Percentiles rank a stretch among this genome's conserved stretches.
phyloP scores from a whole-genome alignment of 2,113 vertebrate genomes.

The Pterocles gutturalis region DNA sequence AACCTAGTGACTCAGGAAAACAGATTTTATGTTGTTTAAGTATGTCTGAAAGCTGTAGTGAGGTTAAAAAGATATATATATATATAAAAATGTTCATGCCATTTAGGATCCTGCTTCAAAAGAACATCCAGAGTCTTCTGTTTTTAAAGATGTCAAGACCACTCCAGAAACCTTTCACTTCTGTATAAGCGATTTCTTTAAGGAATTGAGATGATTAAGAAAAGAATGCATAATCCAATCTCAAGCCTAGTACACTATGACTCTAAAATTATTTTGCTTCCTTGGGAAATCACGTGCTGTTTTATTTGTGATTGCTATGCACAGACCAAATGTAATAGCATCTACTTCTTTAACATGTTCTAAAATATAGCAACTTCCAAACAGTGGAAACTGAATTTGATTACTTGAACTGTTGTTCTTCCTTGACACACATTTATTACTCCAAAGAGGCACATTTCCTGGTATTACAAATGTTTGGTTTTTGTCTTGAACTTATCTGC shows the following conservation, averaged over 20 bases:
- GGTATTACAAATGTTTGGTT: conserved; percentile 23
- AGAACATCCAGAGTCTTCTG: neutral
- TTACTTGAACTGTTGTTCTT: conserved; percentile 27
- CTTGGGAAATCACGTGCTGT: conserved; percentile 11
- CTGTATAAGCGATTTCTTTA: neutral
- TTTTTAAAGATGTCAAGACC: neutral
- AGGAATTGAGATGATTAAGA: conserved; percentile 34
- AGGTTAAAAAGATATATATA: neutral
- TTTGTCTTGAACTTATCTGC: neutral
- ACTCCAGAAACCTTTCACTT: conserved; percentile 13
- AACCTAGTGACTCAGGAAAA: neutral
- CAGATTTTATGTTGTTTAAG: neutral
- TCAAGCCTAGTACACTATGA: neutral
- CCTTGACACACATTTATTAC: neutral
- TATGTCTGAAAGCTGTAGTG: neutral
- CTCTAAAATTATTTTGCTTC: conserved; percentile 14
- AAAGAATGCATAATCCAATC: conserved; percentile 32
- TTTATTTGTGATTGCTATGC: neutral
- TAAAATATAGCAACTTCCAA: neutral
- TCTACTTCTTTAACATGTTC: neutral
- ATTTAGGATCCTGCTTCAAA: neutral
- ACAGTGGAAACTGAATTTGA: neutral
- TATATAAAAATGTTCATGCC: neutral
- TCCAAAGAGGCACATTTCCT: neutral
- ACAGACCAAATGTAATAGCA: neutral